Percentiles rank a stretch among this genome's conserved stretches.
Conservation (phyloP, 2,888 invertebrate species). For the Cheiracanthium punctorium region DNA sequence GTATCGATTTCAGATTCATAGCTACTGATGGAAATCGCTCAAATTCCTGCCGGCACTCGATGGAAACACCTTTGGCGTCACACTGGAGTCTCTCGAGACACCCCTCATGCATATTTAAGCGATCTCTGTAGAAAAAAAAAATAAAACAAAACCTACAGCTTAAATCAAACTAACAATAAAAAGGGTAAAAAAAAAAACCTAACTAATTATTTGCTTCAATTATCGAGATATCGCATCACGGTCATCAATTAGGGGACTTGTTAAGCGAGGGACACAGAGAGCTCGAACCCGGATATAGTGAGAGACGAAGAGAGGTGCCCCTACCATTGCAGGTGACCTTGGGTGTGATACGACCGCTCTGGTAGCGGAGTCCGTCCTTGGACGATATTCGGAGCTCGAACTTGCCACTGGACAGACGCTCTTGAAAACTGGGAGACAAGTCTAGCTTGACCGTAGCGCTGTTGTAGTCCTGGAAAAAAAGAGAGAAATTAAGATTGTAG, state of each 20-base stretch:
- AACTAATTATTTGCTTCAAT: constrained; percentile 25
- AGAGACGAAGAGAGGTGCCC: background rate
- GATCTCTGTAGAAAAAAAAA: constrained; percentile 2
- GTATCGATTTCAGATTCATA: background rate
- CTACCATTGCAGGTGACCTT: constrained; percentile 72
- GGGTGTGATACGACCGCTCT: constrained; percentile 71
- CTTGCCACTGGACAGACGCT: constrained; percentile 39
- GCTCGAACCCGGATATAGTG: background rate
- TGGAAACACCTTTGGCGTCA: background rate
- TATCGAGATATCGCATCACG: constrained; percentile 18
- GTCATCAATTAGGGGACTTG: constrained; percentile 18
- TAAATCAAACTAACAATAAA: background rate
- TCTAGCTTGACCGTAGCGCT: constrained; percentile 68
- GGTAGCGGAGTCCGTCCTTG: constrained; percentile 59
- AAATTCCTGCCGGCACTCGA: background rate
- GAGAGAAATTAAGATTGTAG: no score
- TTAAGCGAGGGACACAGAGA: background rate
- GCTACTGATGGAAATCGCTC: background rate
- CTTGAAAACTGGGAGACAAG: constrained; percentile 49
- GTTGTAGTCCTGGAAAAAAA: constrained; percentile 62
- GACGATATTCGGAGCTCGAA: constrained; percentile 59
- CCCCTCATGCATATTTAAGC: constrained; percentile 11
- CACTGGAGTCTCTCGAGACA: background rate
- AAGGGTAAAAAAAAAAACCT: background rate
- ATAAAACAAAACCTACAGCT: no score